phyloP scores from a whole-genome alignment of 2,797 vertebrate species.

The Bovichtus variegatus region DNA sequence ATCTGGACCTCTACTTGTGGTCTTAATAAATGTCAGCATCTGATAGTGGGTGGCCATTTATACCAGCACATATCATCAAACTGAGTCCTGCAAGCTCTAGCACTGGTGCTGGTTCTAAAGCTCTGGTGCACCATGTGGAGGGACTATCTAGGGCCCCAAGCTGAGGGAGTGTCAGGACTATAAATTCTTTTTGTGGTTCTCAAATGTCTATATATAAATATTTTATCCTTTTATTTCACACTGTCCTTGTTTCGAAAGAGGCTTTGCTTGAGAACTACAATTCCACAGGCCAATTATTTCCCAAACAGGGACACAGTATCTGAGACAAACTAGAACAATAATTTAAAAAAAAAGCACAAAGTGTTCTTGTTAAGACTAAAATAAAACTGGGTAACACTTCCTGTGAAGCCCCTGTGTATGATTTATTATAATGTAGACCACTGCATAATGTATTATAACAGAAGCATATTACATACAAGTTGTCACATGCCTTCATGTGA shows the following conservation, averaged over 20 bases:
- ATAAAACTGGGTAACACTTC: constrained; percentile 15
- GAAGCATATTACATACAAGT: constrained; percentile 2
- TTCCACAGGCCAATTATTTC: constrained; percentile 38
- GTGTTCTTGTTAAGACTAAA: constrained; percentile 7
- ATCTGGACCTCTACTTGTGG: neutral
- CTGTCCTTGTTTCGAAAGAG: constrained; percentile 35
- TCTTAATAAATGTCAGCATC: constrained; percentile 17
- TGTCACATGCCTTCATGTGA: constrained; percentile 9
- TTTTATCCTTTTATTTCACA: constrained; percentile 43
- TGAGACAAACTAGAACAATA: constrained; percentile 26
- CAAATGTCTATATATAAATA: constrained; percentile 40
- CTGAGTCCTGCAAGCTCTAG: neutral
- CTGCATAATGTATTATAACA: constrained; percentile 8
- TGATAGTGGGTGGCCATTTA: constrained; percentile 7
- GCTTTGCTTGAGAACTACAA: constrained; percentile 11
- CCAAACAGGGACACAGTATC: constrained; percentile 25
- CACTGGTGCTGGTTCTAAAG: neutral
- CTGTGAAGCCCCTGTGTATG: neutral
- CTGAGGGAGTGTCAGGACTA: constrained; percentile 7
- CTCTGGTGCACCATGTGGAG: neutral
- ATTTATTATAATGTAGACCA: constrained; percentile 20
- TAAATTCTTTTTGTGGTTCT: constrained; percentile 38
- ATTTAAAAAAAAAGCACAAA: neutral
- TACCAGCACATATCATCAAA: neutral
- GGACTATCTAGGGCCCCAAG: neutral